Conservation (phyloP, 2,797 vertebrate species). For the Pseudochirops cupreus region DNA sequence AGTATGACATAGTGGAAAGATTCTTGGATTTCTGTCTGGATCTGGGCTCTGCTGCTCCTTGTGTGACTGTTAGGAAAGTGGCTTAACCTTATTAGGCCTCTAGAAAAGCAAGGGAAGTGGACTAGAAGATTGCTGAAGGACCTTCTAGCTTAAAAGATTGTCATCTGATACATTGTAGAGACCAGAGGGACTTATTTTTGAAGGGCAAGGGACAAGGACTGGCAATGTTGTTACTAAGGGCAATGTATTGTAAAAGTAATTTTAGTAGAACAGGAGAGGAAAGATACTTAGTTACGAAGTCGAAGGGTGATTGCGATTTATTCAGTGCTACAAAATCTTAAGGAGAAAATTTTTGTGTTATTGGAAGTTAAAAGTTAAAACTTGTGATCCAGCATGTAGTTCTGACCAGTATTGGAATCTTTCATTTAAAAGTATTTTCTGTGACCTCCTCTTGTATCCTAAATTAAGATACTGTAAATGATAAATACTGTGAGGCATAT, state of each 20-base stretch:
- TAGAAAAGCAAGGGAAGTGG: not conserved
- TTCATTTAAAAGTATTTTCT: not conserved
- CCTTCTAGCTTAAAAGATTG: not conserved
- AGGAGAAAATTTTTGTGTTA: not conserved
- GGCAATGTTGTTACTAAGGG: not conserved
- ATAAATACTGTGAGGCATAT: not conserved
- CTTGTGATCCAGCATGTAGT: not conserved
- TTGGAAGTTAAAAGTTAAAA: not conserved
- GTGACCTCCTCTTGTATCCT: not conserved
- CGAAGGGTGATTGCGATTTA: not conserved
- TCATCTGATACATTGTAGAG: not conserved
- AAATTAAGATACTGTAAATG: not conserved
- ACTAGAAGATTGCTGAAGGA: not conserved
- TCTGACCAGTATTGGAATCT: not conserved
- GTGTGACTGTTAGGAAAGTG: not conserved
- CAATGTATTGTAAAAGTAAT: not conserved
- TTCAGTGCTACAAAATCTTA: not conserved
- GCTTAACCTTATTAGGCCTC: not conserved
- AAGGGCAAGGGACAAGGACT: not conserved
- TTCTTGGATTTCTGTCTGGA: not conserved
- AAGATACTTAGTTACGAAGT: not conserved
- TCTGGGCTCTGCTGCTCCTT: not conserved
- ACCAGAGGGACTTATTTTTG: too few relatives aligned
- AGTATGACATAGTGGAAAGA: not conserved
- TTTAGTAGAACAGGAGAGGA: not conserved